Evolutionary conservation across 2,113 vertebrate species (phyloP), one percentile per base, ranked within the genome.

Genomic region (Turnix velox): DNA sequence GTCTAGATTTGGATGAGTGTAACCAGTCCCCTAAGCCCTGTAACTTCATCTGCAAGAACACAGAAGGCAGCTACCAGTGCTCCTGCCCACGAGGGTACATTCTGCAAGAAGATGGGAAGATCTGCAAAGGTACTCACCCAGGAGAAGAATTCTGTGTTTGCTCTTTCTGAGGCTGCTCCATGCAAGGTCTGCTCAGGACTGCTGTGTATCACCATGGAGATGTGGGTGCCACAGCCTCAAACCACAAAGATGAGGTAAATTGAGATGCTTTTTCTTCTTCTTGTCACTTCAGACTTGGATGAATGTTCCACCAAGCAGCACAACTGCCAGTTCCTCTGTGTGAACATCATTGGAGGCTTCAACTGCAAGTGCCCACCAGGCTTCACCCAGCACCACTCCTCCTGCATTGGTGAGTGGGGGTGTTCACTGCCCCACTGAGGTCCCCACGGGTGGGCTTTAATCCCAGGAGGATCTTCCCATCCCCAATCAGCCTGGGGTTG

Each of bases 21-120:
- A 94, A 97, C 77, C 98, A 98, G 95, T 98, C 98, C 55, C 99
- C 99, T 2, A 98, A 98, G 59, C 99, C 98, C 0, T 99, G 99
- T 51, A 98, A 99, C 96, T 99, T 99, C 98, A 97, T 99, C 97
- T 99, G 99, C 97, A 99, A 99, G 96, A 99, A 99, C 97, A 99
- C 98, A 1, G 98, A 99, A 68, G 99, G 99, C 93, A 98, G 99
- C 96, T 99, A 99, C 97, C 97, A 98, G 62, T 99, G 99, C 93
- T 98, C 98, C 73, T 99, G 99, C 79, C 99, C 99, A 58, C 95
- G 98, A 65, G 99, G 99, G 24, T 99, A 99, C 97, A 90, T 98
- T 72, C 96, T 99, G 86, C 98, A 99, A 92, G 98, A 98, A 13
- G 98, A 99, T 2, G 98, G 99, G 71, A 99, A 99, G 94, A 99